Percentiles rank a stretch among this genome's conserved stretches.
Conservation (phyloP, 2,113 vertebrate species). For the Sylvietta virens region DNA sequence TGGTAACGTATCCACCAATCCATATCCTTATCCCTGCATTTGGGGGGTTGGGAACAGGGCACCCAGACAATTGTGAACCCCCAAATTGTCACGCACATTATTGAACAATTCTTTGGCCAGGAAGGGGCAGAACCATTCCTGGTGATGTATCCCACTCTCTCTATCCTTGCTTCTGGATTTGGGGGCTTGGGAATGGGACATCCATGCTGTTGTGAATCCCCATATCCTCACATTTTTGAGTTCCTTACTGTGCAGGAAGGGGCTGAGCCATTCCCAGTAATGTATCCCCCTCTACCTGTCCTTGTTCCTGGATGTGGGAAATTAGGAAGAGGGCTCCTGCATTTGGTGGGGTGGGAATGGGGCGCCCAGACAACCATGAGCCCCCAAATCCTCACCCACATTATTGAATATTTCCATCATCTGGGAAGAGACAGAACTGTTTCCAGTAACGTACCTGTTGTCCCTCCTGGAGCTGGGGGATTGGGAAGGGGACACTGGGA, state of each 20-base stretch:
- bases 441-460: not conserved
- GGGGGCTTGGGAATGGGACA: no score
- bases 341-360: not conserved
- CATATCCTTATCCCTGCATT: not conserved
- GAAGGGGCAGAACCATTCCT: not conserved
- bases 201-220: not conserved
- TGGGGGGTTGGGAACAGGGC: not conserved
- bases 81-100: fast-evolving
- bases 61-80: not conserved
- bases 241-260: not conserved
- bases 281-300: not conserved
- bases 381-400: not conserved
- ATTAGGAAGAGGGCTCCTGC: not conserved
- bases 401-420: not conserved
- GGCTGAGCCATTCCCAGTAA: not conserved
- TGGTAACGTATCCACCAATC: not conserved
- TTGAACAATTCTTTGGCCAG: not conserved
- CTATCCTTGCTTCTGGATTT: not conserved
- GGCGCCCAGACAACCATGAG: not conserved
- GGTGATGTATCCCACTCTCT: not conserved
- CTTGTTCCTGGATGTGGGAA: not conserved
- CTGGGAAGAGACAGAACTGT: not conserved
- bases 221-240: not conserved
- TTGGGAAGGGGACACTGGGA: not conserved
- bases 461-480: not conserved